phyloP scores from a whole-genome alignment of 2,888 invertebrate species.

The Nephrotoma guestfalica region DNA sequence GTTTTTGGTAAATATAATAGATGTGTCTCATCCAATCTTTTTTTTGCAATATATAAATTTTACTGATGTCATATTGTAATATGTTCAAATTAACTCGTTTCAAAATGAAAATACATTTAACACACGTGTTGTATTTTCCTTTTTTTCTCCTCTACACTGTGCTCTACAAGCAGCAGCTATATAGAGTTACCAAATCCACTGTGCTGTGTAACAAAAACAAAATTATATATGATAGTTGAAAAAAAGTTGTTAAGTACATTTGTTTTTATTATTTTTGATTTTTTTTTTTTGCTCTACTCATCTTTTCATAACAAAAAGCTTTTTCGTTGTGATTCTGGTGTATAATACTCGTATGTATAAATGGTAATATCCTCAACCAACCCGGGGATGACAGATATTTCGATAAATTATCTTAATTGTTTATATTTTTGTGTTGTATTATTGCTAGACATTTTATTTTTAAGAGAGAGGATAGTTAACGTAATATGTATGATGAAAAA shows the following conservation, averaged over 20 bases:
- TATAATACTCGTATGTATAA: not conserved
- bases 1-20: not conserved
- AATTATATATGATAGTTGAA: slow-evolving; percentile 2
- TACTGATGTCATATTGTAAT: not conserved
- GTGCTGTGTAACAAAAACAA: not conserved
- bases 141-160: not conserved
- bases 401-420: not conserved
- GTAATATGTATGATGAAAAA: not conserved
- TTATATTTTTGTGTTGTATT: not conserved
- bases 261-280: slow-evolving; percentile 1
- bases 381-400: not conserved
- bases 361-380: not conserved
- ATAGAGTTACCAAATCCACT: not conserved
- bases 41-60: not conserved
- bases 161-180: not conserved
- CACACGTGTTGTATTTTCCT: slow-evolving; percentile 1
- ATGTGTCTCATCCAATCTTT: not conserved
- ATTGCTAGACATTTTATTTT: not conserved
- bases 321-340: not conserved
- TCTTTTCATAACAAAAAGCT: not conserved
- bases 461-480: not conserved
- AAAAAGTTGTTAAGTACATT: slow-evolving; percentile 4
- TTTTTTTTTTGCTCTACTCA: not conserved
- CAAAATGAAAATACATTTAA: slow-evolving; percentile 4
- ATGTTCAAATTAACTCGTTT: slow-evolving; percentile 3